A percentile compares a stretch with the other conserved stretches of the same genome.
phyloP scores from a whole-genome alignment of 2,797 vertebrate species.

The Syncerus caffer region DNA sequence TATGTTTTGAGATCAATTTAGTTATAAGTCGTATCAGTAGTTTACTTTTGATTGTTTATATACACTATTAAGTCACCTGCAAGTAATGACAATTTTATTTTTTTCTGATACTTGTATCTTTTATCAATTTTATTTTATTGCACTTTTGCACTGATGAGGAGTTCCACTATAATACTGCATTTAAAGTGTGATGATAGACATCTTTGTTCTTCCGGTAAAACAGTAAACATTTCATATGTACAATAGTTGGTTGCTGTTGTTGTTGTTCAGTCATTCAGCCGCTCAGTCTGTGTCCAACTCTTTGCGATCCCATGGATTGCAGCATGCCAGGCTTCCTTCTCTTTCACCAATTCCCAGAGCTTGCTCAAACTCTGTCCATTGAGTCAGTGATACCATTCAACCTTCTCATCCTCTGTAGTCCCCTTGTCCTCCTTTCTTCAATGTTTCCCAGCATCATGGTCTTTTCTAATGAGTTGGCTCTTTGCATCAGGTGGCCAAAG shows the following conservation, averaged over 20 bases:
- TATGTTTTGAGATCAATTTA: neutral
- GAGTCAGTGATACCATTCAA: neutral
- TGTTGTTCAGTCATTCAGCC: neutral
- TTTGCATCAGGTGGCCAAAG: neutral
- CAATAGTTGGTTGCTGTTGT: neutral
- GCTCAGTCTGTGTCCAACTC: rapidly evolving
- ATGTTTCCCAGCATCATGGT: neutral
- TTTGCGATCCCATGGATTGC: neutral
- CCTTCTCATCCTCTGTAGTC: neutral
- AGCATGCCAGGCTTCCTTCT: neutral
- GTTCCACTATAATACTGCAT: neutral
- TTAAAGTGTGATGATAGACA: neutral
- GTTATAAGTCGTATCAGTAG: neutral
- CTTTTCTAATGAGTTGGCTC: neutral
- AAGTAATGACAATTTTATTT: neutral
- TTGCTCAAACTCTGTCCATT: neutral
- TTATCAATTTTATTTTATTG: neutral
- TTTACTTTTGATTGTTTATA: neutral
- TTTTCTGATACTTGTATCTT: neutral
- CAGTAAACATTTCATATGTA: neutral
- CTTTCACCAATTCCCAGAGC: neutral
- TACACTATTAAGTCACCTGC: neutral
- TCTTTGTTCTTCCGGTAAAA: neutral
- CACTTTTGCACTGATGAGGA: neutral
- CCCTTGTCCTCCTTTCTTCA: neutral